phyloP scores from a whole-genome alignment of 2,113 vertebrate genomes.

The Phaetusa simplex region DNA sequence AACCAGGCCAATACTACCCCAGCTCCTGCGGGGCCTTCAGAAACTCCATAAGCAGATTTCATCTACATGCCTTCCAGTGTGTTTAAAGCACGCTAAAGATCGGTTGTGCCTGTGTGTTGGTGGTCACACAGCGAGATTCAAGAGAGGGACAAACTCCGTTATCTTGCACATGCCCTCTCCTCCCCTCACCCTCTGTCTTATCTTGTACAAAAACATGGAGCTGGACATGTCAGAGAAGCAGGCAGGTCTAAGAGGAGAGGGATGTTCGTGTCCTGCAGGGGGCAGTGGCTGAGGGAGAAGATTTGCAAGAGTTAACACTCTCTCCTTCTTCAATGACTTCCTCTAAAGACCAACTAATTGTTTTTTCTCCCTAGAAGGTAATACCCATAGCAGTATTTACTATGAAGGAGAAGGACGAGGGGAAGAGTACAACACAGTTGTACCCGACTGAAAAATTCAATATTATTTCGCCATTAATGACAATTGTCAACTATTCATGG shows the following conservation, averaged over 20 bases:
- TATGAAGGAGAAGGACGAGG: background rate
- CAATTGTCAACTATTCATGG: rapidly evolving
- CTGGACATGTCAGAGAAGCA: background rate
- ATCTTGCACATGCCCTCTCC: background rate
- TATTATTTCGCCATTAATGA: background rate
- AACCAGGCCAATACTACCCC: background rate
- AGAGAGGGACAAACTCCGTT: background rate
- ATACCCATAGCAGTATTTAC: background rate
- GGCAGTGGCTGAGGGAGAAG: background rate
- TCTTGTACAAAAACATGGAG: background rate
- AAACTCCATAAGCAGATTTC: background rate
- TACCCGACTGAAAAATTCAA: background rate
- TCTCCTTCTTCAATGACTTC: background rate
- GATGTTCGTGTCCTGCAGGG: background rate
- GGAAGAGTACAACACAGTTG: background rate
- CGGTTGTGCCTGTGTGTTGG: background rate
- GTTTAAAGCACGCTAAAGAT: background rate
- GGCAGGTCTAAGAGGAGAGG: background rate
- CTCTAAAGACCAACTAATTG: background rate
- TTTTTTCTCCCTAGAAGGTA: background rate
- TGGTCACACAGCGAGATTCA: too few species aligned
- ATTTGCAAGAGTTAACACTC: background rate
- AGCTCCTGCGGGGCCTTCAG: background rate
- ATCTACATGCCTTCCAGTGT: rapidly evolving
- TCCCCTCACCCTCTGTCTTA: background rate